A percentile compares a stretch with the other conserved stretches of the same genome.
These are phyloP conservation scores for Panurus biarmicus DNA, from an alignment of 2,113 vertebrate genomes.

Conservation along the genomic window DNA sequence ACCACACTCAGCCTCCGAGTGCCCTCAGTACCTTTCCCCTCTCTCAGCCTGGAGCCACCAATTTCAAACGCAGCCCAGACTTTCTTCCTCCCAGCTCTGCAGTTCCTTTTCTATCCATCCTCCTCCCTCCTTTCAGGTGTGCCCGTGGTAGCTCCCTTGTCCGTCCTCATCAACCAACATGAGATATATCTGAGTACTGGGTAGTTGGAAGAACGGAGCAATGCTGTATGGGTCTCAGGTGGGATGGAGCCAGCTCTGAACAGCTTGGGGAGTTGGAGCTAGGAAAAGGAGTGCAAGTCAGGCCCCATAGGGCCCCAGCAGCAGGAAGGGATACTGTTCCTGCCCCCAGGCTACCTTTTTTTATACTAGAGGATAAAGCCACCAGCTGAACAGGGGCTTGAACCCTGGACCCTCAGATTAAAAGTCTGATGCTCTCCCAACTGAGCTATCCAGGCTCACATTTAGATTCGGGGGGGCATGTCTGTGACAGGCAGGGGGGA, in stretches of 20 bases:
- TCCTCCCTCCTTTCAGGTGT: too few species aligned
- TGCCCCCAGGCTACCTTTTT: rapidly evolving
- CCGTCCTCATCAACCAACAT: too few species aligned
- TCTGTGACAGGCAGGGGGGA: rapidly evolving
- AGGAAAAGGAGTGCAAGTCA: neutral
- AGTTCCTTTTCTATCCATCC: too few species aligned
- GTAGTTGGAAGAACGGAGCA: neutral
- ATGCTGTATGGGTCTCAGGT: too few species aligned
- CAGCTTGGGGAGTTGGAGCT: neutral
- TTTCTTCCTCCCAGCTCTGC: neutral
- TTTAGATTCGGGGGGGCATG: rapidly evolving
- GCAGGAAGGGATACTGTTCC: rapidly evolving
- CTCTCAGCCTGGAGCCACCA: too few species aligned
- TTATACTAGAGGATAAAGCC: neutral
- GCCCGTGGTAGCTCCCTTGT: too few species aligned
- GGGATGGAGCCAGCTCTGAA: neutral
- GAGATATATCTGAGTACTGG: neutral
- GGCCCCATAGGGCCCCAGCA: too few species aligned
- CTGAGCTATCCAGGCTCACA: constrained; percentile 22
- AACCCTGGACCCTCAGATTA: constrained; percentile 48
- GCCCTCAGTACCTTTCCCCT: neutral
- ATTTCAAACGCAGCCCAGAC: rapidly evolving
- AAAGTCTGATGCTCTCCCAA: constrained; percentile 48
- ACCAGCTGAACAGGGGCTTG: constrained; percentile 16
- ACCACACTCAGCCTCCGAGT: neutral